Percentiles rank a stretch among this genome's conserved stretches.
phyloP scores from a whole-genome alignment of 2,888 invertebrate genomes.

The Escarpia spicata region DNA sequence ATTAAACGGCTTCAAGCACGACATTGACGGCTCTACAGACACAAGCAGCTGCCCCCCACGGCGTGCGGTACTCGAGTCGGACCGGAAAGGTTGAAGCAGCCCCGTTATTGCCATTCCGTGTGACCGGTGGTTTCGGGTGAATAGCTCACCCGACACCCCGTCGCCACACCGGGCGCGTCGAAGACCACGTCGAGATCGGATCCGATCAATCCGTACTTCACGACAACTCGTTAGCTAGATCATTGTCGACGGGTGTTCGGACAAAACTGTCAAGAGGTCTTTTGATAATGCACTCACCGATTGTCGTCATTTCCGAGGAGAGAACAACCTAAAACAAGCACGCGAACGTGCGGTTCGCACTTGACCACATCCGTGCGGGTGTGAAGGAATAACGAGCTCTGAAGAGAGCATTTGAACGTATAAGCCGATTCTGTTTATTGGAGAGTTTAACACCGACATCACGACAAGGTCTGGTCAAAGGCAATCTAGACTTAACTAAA shows the following conservation, averaged over 20 bases:
- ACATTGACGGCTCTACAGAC: neutral
- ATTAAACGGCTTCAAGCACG: neutral
- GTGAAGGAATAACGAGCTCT: neutral
- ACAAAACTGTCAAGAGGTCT: constrained; percentile 13
- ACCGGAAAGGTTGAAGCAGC: neutral
- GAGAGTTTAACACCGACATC: neutral
- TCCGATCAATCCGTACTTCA: neutral
- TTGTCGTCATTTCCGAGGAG: neutral
- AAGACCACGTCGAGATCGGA: too few species aligned
- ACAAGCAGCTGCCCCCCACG: neutral
- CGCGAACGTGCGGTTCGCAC: neutral
- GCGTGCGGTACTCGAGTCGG: neutral
- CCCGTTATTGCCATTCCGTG: neutral
- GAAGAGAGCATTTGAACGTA: neutral
- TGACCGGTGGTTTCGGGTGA: neutral
- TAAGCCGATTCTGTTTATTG: neutral
- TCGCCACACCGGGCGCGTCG: neutral
- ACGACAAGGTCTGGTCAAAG: neutral
- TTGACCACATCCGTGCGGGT: neutral
- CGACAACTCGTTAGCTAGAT: neutral
- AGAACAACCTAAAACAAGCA: neutral
- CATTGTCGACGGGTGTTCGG: constrained; percentile 5
- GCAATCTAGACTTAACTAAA: neutral
- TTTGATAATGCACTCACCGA: neutral
- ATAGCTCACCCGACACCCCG: neutral